Percentiles rank a stretch among this genome's conserved stretches.
Conservation (phyloP, 2,888 invertebrate genomes). For the Archips crataeganus region DNA sequence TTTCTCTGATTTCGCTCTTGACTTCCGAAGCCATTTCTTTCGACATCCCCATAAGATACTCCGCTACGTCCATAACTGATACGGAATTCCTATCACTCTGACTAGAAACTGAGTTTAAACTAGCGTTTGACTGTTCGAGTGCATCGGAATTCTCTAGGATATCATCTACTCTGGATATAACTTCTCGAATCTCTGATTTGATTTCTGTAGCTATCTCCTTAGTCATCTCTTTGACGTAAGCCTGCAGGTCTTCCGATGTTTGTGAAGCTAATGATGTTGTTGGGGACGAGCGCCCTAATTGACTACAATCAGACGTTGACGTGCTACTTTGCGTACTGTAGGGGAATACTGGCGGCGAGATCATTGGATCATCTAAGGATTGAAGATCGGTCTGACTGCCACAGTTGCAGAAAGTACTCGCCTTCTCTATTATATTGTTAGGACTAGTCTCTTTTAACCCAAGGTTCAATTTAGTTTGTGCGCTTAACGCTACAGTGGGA, state of each 20-base stretch:
- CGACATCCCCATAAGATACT: slow-evolving; percentile 92
- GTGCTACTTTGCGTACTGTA: slow-evolving; percentile 79
- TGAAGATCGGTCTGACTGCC: slow-evolving; percentile 91
- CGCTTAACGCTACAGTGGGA: slow-evolving; percentile 85
- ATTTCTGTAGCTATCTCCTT: slow-evolving; percentile 92
- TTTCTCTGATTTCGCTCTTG: slow-evolving; percentile 91
- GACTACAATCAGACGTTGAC: slow-evolving; percentile 84
- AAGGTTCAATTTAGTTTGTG: slow-evolving; percentile 87
- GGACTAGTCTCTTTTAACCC: slow-evolving; percentile 85
- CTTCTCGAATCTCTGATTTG: slow-evolving; percentile 92
- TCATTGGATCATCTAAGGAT: slow-evolving; percentile 86
- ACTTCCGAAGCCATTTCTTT: slow-evolving; percentile 92
- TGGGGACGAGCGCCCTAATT: slow-evolving; percentile 84
- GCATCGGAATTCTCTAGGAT: slow-evolving; percentile 90
- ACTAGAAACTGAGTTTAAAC: slow-evolving; percentile 85
- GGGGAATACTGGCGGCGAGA: slow-evolving; percentile 78
- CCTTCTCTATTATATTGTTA: slow-evolving; percentile 67
- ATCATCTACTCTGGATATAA: slow-evolving; percentile 92
- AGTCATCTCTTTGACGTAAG: slow-evolving; percentile 92
- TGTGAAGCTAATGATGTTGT: slow-evolving; percentile 82
- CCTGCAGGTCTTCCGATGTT: slow-evolving; percentile 89
- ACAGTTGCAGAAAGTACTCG: slow-evolving; percentile 87
- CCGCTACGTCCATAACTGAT: slow-evolving; percentile 91
- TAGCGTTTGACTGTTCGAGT: slow-evolving; percentile 82
- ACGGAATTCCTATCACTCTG: slow-evolving; percentile 89